phyloP scores from a whole-genome alignment of 2,797 vertebrate species.

The Amblyopsis hoosieri region DNA sequence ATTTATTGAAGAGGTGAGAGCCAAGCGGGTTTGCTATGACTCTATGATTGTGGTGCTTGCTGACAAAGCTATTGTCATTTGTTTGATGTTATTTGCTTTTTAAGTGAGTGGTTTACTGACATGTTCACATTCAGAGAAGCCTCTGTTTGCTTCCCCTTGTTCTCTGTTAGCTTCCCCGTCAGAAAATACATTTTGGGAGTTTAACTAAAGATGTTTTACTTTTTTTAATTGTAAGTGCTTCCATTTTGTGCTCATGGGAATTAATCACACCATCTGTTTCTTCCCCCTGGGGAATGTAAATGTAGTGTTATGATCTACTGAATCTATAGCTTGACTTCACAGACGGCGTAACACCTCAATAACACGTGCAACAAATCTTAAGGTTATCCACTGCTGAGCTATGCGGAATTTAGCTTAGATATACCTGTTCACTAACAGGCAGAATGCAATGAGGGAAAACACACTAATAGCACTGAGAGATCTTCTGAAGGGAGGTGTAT shows the following conservation, averaged over 20 bases:
- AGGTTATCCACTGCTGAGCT: conserved; percentile 17
- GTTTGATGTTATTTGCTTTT: conserved; percentile 66
- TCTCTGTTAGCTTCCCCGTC: conserved; percentile 9
- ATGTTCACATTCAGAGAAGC: conserved; percentile 10
- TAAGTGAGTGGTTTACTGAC: conserved; percentile 67
- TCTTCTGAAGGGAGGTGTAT: conserved; percentile 60
- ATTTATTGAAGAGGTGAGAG: conserved; percentile 67
- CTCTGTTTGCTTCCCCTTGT: conserved; percentile 7
- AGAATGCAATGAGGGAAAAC: conserved; percentile 18
- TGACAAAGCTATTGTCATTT: conserved; percentile 63
- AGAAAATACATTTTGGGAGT: conserved; percentile 3
- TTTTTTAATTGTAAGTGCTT: conserved; percentile 9
- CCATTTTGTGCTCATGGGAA: not conserved
- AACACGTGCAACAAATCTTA: conserved; percentile 27
- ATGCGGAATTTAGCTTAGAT: too few relatives aligned
- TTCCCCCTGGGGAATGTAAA: not conserved
- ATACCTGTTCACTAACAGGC: conserved; percentile 30
- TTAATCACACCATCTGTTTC: not conserved
- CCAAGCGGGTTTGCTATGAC: conserved; percentile 50
- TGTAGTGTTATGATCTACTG: not conserved
- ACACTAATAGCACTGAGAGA: conserved; percentile 47
- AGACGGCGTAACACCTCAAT: conserved; percentile 9
- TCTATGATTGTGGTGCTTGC: conserved; percentile 61
- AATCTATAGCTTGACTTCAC: conserved; percentile 10
- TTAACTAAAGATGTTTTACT: not conserved